Percentiles rank a stretch among this genome's conserved stretches.
These are phyloP conservation scores for Hycleus cichorii DNA, from an alignment of 1,140 invertebrate species.

Conservation along the genomic window DNA sequence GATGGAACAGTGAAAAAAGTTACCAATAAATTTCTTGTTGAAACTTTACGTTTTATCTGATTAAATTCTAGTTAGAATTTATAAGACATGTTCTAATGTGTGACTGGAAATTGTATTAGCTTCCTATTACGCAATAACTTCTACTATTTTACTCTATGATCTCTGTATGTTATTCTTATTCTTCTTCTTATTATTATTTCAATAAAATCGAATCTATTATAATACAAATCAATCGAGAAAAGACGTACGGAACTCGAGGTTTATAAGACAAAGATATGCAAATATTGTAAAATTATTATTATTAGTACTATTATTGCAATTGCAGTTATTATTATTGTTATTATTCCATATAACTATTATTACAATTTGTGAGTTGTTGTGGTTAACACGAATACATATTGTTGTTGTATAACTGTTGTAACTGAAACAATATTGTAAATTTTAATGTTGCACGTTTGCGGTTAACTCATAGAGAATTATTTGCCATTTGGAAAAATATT, in stretches of 20 bases:
- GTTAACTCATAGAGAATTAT: too few species aligned
- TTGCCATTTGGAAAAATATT: too few species aligned
- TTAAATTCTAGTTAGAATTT: too few species aligned
- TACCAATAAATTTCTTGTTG: too few species aligned
- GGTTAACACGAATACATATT: too few species aligned
- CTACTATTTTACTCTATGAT: conserved; percentile 7
- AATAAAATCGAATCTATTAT: neutral
- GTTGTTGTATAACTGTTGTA: too few species aligned
- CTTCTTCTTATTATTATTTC: conserved; percentile 4
- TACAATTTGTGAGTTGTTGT: too few species aligned
- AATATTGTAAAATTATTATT: neutral
- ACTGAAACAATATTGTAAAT: too few species aligned
- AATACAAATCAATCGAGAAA: neutral
- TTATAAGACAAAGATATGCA: too few species aligned
- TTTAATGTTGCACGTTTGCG: too few species aligned
- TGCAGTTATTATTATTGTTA: neutral
- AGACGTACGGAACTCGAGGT: neutral
- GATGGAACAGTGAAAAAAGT: too few species aligned
- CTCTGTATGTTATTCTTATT: conserved; percentile 1
- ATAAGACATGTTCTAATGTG: neutral
- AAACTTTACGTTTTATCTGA: too few species aligned
- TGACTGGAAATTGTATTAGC: conserved; percentile 13
- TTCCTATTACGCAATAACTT: conserved; percentile 11
- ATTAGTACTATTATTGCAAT: neutral
- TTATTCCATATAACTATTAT: conserved; percentile 3